Conservation (phyloP, 1,140 invertebrate genomes). For the Helicorthomorpha holstii region DNA sequence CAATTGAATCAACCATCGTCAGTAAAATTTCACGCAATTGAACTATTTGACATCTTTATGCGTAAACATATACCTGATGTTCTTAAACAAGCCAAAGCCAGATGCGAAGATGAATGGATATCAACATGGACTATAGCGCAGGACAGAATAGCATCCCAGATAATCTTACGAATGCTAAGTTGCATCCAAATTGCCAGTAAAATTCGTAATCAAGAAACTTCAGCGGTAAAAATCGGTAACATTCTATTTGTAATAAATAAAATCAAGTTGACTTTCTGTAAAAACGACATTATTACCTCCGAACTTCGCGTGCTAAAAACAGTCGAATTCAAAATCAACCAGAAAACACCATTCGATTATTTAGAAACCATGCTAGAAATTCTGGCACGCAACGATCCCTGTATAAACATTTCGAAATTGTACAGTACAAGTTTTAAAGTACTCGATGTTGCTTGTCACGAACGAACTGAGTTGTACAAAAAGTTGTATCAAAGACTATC, state of each 20-base stretch:
- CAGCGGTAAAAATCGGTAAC: neutral
- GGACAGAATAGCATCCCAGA: neutral
- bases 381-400: neutral
- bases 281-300: neutral
- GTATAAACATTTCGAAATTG: neutral
- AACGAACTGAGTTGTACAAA: neutral
- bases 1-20: neutral
- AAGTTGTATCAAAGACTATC: neutral
- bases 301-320: neutral
- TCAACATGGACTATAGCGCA: neutral
- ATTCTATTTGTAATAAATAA: neutral
- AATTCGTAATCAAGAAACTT: neutral
- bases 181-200: neutral
- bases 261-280: neutral
- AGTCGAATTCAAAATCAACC: neutral
- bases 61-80: neutral
- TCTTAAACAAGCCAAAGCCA: neutral
- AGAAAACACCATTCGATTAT: neutral
- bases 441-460: neutral
- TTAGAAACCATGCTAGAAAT: neutral
- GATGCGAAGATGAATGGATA: neutral
- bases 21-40: neutral
- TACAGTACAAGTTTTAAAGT: neutral
- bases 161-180: neutral
- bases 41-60: neutral